Evolutionary conservation across 2,888 invertebrate species (phyloP).

Genomic region (Diadegma fenestrale): DNA sequence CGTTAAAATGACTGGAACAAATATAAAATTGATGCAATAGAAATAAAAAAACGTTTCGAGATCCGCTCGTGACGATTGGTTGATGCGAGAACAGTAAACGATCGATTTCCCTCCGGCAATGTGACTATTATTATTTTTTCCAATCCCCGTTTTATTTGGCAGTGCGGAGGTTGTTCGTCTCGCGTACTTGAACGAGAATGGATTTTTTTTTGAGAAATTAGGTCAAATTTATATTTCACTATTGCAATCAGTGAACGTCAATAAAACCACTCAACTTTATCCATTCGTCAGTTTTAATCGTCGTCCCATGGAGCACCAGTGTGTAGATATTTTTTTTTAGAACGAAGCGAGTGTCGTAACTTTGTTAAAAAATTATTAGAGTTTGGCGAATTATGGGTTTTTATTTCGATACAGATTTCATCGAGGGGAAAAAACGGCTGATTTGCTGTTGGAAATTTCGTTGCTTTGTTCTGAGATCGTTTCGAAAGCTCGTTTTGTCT

Average conservation of each 20-base stretch:
- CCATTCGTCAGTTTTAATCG: slow-evolving; percentile 12
- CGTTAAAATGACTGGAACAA: not conserved
- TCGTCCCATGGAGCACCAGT: not conserved
- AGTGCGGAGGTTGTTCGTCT: slow-evolving; percentile 1
- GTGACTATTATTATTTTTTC: no score
- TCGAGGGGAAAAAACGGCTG: not conserved
- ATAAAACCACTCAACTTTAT: not conserved
- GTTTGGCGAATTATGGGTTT: not conserved
- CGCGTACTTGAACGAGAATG: slow-evolving; percentile 17
- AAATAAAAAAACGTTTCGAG: not conserved
- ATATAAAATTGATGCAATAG: not conserved
- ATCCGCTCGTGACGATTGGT: not conserved
- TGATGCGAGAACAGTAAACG: slow-evolving; percentile 8
- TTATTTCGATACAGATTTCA: not conserved
- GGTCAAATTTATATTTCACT: slow-evolving; percentile 13
- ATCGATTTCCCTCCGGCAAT: not conserved
- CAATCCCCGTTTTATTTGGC: not conserved
- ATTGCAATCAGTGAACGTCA: not conserved
- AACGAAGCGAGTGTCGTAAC: not conserved
- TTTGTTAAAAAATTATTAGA: not conserved
- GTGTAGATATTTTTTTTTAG: not conserved
- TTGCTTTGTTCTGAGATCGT: not conserved
- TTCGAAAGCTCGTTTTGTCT: not conserved
- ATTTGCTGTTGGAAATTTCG: no score
- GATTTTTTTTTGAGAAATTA: slow-evolving; percentile 16